A percentile compares a stretch with the other conserved stretches of the same genome.
phyloP scores from a whole-genome alignment of 2,113 vertebrate genomes.

The Mungos mungo region DNA sequence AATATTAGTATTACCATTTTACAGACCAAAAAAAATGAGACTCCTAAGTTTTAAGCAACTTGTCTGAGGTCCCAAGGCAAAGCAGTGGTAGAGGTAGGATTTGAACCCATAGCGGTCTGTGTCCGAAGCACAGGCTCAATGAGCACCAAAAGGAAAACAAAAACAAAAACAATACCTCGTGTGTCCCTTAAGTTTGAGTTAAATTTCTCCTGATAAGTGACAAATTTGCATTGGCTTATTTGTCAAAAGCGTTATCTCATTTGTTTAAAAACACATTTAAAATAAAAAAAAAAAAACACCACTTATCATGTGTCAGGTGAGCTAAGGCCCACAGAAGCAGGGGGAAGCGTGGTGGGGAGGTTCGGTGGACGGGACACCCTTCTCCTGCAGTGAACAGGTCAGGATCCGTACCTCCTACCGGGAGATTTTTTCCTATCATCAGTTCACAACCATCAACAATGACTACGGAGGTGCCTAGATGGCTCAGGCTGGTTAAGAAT shows the following conservation, averaged over 20 bases:
- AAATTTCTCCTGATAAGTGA: not conserved
- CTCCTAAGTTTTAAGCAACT: not conserved
- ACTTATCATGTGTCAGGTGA: rapidly evolving
- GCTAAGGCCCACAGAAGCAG: no score
- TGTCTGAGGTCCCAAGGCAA: not conserved
- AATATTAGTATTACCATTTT: not conserved
- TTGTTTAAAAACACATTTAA: not conserved
- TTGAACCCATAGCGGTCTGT: not conserved
- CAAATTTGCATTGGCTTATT: not conserved
- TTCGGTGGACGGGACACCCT: not conserved
- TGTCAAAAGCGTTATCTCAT: not conserved
- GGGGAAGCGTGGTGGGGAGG: rapidly evolving
- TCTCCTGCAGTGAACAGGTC: not conserved
- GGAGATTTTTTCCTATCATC: not conserved
- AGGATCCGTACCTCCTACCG: not conserved
- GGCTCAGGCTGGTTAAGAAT: no score
- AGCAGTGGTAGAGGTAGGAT: not conserved
- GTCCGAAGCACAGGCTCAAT: not conserved
- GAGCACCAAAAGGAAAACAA: not conserved
- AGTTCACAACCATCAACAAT: not conserved
- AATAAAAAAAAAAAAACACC: not conserved
- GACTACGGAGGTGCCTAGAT: no score
- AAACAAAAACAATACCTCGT: not conserved
- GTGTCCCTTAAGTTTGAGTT: not conserved
- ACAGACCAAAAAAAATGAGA: not conserved